Percentiles rank a stretch among this genome's conserved stretches.
Evolutionary conservation across 2,113 vertebrate species (phyloP).

Genomic region (Naja naja): DNA sequence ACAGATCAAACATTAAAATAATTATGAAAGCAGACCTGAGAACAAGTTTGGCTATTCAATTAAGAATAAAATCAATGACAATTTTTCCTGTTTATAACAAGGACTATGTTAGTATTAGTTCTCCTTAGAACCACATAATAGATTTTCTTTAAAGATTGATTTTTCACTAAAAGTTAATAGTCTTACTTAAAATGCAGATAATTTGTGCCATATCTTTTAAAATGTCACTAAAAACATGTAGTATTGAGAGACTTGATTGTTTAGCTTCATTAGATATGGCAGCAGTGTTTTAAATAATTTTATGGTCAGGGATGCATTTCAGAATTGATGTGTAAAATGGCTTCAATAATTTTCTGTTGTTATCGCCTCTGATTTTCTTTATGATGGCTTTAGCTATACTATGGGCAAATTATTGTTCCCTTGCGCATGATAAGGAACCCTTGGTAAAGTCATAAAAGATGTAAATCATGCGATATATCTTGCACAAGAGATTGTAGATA

Average conservation of each 20-base stretch:
- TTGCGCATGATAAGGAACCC: neutral
- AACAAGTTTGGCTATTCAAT: constrained; percentile 41
- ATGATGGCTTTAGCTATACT: neutral
- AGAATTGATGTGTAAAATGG: neutral
- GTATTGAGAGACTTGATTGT: neutral
- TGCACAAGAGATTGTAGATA: neutral
- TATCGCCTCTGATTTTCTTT: neutral
- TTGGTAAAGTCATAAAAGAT: neutral
- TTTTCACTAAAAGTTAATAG: constrained; percentile 10
- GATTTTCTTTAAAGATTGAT: neutral
- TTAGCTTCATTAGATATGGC: constrained; percentile 15
- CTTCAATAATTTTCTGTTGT: neutral
- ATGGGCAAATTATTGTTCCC: neutral
- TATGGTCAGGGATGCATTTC: neutral
- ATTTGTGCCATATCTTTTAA: constrained; percentile 8
- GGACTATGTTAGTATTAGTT: constrained; percentile 21
- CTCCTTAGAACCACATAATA: constrained; percentile 4
- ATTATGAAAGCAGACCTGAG: constrained; percentile 34
- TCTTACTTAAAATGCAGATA: neutral
- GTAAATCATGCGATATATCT: neutral
- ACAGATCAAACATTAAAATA: constrained; percentile 45
- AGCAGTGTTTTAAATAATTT: constrained; percentile 3
- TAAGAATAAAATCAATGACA: neutral
- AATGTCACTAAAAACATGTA: constrained; percentile 6
- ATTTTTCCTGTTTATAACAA: constrained; percentile 9